These are phyloP conservation scores for Albula goreensis DNA, from an alignment of 2,113 vertebrate species.

Conservation along the genomic window DNA sequence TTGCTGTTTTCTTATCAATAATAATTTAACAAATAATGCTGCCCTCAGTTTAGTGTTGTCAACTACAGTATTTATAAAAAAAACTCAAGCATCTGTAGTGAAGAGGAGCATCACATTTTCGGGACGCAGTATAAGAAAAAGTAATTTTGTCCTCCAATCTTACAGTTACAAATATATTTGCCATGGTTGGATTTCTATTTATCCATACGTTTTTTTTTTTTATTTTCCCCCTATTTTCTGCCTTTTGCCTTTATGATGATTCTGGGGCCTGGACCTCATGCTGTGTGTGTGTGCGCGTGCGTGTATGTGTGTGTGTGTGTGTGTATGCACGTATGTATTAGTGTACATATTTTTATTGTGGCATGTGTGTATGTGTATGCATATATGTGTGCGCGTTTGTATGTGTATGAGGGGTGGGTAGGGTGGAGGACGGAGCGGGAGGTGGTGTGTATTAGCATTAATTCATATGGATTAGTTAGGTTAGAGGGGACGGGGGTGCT, in stretches of 20 bases:
- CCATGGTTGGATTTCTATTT: neutral
- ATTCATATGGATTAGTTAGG: constrained; percentile 62
- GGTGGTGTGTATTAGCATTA: constrained; percentile 58
- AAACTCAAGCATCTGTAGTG: no score
- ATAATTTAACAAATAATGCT: no score
- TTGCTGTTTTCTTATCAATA: no score
- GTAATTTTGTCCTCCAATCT: no score
- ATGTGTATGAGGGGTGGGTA: constrained; percentile 20
- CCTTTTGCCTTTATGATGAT: neutral
- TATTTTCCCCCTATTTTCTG: neutral
- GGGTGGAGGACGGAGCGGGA: neutral
- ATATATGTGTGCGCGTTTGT: constrained; percentile 7
- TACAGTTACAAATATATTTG: no score
- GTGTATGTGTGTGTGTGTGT: constrained; percentile 22
- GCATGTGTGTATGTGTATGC: constrained; percentile 24
- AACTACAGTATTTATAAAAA: no score
- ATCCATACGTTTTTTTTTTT: neutral
- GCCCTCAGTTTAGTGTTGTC: no score
- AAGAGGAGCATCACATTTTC: no score
- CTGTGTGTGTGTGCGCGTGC: constrained; percentile 2
- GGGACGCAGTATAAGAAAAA: no score
- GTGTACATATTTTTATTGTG: neutral
- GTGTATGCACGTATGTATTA: constrained; percentile 10
- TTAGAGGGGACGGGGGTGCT: constrained; percentile 30
- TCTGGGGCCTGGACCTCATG: neutral